A percentile compares a stretch with the other conserved stretches of the same genome.
phyloP scores from a whole-genome alignment of 2,888 invertebrate genomes.

The Aelia acuminata region DNA sequence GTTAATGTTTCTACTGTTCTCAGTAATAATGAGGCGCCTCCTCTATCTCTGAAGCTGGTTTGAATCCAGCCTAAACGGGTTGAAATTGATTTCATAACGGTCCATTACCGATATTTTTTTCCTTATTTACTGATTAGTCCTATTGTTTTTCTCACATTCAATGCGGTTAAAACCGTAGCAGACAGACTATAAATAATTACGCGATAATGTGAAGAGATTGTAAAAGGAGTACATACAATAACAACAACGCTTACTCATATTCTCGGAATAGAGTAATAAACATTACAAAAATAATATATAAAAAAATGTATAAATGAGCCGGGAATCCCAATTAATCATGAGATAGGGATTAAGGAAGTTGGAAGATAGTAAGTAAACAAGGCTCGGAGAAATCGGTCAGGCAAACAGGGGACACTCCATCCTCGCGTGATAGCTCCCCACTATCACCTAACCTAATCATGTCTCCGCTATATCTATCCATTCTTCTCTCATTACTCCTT shows the following conservation, averaged over 20 bases:
- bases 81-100: too few relatives aligned
- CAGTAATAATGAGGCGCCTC: too few relatives aligned
- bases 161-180: too few relatives aligned
- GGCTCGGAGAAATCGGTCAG: conserved; percentile 15
- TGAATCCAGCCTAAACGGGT: too few relatives aligned
- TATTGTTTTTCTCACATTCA: too few relatives aligned
- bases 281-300: not conserved
- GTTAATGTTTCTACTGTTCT: too few relatives aligned
- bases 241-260: not conserved
- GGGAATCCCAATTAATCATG: conserved; percentile 25
- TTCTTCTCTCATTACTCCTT: not conserved
- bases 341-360: not conserved
- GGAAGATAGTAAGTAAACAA: not conserved
- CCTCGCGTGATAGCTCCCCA: not conserved
- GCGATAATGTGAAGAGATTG: too few relatives aligned
- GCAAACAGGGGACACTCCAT: conserved; percentile 2
- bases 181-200: too few relatives aligned
- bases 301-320: not conserved
- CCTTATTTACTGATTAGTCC: too few relatives aligned
- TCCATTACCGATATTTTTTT: too few relatives aligned
- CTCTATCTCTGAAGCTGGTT: too few relatives aligned
- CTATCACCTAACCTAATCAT: not conserved
- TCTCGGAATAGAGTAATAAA: not conserved
- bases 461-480: not conserved
- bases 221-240: too few relatives aligned